Evolutionary conservation across 2,113 vertebrate genomes (phyloP).

Genomic region (Fulica atra): DNA sequence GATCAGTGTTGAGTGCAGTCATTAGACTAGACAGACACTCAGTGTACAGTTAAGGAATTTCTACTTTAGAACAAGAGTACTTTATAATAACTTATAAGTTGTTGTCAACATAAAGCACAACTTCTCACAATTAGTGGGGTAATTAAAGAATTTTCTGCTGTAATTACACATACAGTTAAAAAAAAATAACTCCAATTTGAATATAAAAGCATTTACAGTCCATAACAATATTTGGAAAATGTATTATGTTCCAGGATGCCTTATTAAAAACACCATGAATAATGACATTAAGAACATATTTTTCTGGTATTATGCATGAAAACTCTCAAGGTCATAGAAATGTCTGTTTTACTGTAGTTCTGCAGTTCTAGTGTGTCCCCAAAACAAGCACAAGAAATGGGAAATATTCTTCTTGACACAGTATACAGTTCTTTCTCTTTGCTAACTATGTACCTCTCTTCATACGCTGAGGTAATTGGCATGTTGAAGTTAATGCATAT

Average conservation of each 20-base stretch:
- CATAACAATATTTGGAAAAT: not conserved
- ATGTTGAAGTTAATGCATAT: not conserved
- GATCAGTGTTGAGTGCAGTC: not conserved
- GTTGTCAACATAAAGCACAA: fast-evolving
- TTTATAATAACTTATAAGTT: not conserved
- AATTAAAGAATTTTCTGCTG: not conserved
- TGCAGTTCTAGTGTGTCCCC: not conserved
- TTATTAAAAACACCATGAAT: not conserved
- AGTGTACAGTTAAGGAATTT: not conserved
- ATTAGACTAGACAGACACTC: not conserved
- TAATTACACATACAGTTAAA: not conserved
- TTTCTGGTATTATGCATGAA: not conserved
- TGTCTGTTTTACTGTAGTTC: not conserved
- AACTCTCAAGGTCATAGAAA: not conserved
- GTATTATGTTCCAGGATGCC: not conserved
- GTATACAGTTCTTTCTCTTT: not conserved
- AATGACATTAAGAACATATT: not conserved
- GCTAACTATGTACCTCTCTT: fast-evolving
- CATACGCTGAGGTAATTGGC: not conserved
- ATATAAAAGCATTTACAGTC: not conserved
- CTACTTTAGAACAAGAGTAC: not conserved
- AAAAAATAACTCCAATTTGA: not conserved
- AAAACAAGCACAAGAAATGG: not conserved
- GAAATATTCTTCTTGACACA: not conserved
- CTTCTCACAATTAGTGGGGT: not conserved